phyloP scores from a whole-genome alignment of 2,797 vertebrate genomes.

The Pangasius sanitwongsei region DNA sequence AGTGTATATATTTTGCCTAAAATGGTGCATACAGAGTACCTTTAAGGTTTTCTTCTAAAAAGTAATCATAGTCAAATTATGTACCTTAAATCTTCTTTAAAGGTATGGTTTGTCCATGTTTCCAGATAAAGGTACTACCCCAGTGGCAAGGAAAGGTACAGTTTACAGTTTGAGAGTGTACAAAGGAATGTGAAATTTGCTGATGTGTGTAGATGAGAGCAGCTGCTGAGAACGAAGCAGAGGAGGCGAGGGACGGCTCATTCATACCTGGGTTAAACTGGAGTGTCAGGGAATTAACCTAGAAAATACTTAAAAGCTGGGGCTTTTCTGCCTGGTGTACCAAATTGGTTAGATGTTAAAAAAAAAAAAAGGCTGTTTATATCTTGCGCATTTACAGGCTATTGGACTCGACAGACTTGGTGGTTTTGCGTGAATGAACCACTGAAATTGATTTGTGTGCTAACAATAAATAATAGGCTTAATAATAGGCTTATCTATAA shows the following conservation, averaged over 20 bases:
- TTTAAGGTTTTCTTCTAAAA: neutral
- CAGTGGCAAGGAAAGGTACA: neutral
- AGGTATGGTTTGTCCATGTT: neutral
- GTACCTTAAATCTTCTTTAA: neutral
- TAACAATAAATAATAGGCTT: neutral
- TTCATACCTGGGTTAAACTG: conserved; percentile 14
- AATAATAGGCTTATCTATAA: neutral
- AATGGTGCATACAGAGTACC: neutral
- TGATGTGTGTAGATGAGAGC: neutral
- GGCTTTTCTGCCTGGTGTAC: neutral
- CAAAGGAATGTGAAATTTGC: conserved; percentile 1
- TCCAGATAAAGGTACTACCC: neutral
- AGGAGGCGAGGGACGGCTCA: neutral
- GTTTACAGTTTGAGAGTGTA: neutral
- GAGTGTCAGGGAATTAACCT: conserved; percentile 15
- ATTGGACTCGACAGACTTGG: neutral
- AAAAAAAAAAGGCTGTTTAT: neutral
- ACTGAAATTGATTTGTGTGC: neutral
- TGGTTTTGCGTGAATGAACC: neutral
- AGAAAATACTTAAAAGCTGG: neutral
- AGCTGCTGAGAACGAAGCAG: neutral
- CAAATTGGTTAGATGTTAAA: neutral
- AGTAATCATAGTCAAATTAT: neutral
- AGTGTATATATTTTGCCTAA: neutral
- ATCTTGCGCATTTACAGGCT: neutral